Percentiles rank a stretch among this genome's conserved stretches.
Conservation (phyloP, 1,140 invertebrate species). For the Hypothenemus hampei region DNA sequence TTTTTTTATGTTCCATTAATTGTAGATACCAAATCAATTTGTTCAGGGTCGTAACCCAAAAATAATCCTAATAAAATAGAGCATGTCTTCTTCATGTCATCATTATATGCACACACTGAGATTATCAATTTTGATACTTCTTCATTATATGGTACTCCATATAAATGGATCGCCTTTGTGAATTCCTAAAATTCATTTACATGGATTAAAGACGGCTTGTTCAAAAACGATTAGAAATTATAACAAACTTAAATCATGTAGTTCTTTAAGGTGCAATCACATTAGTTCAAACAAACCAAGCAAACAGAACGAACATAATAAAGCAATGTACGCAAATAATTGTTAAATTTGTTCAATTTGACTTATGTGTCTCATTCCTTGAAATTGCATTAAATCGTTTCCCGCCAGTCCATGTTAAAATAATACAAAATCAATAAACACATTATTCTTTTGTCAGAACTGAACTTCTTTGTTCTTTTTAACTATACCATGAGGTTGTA, state of each 20-base stretch:
- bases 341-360: too few relatives aligned
- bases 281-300: not conserved
- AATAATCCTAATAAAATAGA: not conserved
- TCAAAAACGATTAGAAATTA: too few relatives aligned
- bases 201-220: too few relatives aligned
- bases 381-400: too few relatives aligned
- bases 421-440: too few relatives aligned
- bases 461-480: too few relatives aligned
- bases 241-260: not conserved
- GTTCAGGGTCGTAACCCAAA: not conserved
- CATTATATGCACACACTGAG: not conserved
- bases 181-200: too few relatives aligned
- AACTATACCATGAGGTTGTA: too few relatives aligned
- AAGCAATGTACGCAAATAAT: not conserved
- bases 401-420: too few relatives aligned
- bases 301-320: not conserved
- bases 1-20: constrained; percentile 1
- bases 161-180: too few relatives aligned
- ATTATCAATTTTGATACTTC: not conserved
- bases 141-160: not conserved
- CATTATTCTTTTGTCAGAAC: too few relatives aligned
- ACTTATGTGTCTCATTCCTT: too few relatives aligned
- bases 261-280: not conserved
- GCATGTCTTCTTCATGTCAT: not conserved
- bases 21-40: not conserved